Base-by-base conservation (phyloP, 2,888 invertebrate species). In the Erebia palarica region DNA sequence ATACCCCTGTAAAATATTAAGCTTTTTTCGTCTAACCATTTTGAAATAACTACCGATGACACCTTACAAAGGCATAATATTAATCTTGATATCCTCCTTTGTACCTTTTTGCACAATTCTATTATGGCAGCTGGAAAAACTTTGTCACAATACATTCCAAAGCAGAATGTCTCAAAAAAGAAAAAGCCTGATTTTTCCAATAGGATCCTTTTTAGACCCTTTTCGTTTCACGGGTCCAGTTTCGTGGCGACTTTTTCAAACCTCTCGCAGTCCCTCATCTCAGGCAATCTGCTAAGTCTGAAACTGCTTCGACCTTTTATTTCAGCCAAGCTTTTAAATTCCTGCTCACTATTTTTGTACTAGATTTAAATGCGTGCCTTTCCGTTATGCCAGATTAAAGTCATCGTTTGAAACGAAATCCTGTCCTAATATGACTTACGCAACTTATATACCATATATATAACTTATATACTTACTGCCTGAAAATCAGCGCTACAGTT, bases 251-350 rank as follows among this genome's bases (percentile, higher is more conserved):
- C 63, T 63, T 18, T 47, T 18, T 47, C 21, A 11, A 49, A 21
- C 61, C 49, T 49, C 27, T 63, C 16, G 14, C 63, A 47, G n/a
- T 21, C 21, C 21, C 60, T n/a, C 60, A 60, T 16, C 27, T 44
- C 63, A 21, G 49, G 9, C 63, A 63, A 63, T 63, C 47, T 47
- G 13, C 16, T 49, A 47, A 49, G 63, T 47, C 21, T 3, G 18
- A 60, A 49, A 63, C 63, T 49, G 44, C 63, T 14, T 27, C 14
- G 63, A 47, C 63, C 47, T 63, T 63, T 63, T 16, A 63, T 21
- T 63, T 9, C 21, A 47, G 47, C 14, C 21, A 47, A 14, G 21
- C 47, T 49, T n/a, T 63, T 21, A 49, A 47, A 63, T n/a, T 49
- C 7, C 14, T 21, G 9, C 2, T 1, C 14, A 21, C 14, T 49